phyloP scores from a whole-genome alignment of 2,888 invertebrate genomes.

The Apeira syringaria region DNA sequence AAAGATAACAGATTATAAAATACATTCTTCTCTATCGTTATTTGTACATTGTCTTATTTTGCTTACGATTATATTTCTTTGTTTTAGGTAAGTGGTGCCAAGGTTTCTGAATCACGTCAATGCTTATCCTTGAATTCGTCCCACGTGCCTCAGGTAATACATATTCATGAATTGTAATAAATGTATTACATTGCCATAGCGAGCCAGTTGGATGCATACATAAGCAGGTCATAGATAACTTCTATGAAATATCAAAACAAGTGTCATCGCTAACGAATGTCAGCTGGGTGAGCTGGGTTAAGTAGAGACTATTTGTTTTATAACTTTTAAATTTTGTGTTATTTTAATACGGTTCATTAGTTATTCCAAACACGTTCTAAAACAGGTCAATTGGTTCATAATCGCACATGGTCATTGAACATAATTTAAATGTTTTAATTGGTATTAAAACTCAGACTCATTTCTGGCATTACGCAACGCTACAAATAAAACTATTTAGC shows the following conservation, averaged over 20 bases:
- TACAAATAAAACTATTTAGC: too few species aligned
- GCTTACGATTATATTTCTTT: slow-evolving; percentile 43
- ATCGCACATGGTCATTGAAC: too few species aligned
- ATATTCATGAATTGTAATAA: slow-evolving; percentile 49
- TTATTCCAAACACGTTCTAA: too few species aligned
- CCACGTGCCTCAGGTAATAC: slow-evolving; percentile 48
- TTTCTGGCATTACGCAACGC: too few species aligned
- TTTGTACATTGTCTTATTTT: slow-evolving; percentile 22
- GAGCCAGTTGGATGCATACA: slow-evolving; percentile 9
- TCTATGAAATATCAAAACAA: slow-evolving; percentile 9
- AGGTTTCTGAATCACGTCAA: slow-evolving; percentile 32
- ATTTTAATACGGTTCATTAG: too few species aligned
- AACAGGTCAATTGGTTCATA: too few species aligned
- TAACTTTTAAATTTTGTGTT: neutral
- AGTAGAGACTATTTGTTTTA: neutral
- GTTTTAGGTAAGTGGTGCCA: slow-evolving; percentile 66
- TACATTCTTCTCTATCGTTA: too few species aligned
- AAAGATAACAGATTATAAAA: too few species aligned
- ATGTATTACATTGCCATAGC: slow-evolving; percentile 34
- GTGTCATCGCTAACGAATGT: slow-evolving; percentile 1
- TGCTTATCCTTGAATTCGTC: slow-evolving; percentile 42
- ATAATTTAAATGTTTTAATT: too few species aligned
- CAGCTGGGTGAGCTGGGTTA: neutral
- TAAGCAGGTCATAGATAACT: slow-evolving; percentile 15
- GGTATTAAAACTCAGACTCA: too few species aligned